Evolutionary conservation across 2,888 invertebrate species (phyloP).

Genomic region (Cephus runcator): DNA sequence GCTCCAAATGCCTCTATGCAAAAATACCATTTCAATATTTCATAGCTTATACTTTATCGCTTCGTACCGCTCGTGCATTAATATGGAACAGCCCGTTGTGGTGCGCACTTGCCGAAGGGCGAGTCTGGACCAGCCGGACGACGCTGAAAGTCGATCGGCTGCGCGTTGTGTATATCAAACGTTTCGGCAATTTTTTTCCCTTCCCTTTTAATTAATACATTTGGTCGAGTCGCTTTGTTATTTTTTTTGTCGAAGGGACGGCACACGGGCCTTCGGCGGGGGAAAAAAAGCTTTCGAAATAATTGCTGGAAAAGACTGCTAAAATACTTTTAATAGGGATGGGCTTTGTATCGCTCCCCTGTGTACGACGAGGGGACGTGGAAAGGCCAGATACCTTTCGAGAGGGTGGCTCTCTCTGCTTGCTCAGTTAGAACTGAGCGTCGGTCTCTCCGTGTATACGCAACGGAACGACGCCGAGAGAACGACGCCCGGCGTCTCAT

Average conservation of each 20-base stretch:
- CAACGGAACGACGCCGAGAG: background rate
- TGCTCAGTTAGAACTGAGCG: background rate
- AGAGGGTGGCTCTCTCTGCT: too few relatives aligned
- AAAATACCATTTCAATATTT: slow-evolving; percentile 50
- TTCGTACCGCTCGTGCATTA: slow-evolving; percentile 23
- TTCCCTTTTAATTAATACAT: background rate
- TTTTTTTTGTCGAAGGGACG: too few relatives aligned
- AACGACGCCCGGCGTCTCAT: background rate
- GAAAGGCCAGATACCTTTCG: too few relatives aligned
- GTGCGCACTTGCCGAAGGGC: slow-evolving; percentile 11
- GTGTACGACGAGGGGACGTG: too few relatives aligned
- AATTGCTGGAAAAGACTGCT: too few relatives aligned
- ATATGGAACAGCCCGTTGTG: slow-evolving; percentile 20
- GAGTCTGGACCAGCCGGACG: background rate
- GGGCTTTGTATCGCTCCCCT: too few relatives aligned
- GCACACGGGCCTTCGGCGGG: too few relatives aligned
- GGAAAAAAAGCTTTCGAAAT: too few relatives aligned
- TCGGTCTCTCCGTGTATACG: background rate
- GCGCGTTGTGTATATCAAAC: background rate
- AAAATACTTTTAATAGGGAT: too few relatives aligned
- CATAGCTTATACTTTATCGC: slow-evolving; percentile 45
- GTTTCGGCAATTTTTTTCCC: background rate
- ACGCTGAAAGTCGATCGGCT: background rate
- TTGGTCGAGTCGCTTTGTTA: background rate
- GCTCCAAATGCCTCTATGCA: slow-evolving; percentile 8